A percentile compares a stretch with the other conserved stretches of the same genome.
These are phyloP conservation scores for Cataglyphis rosenhaueri DNA, from an alignment of 2,888 invertebrate genomes.

Conservation along the genomic window DNA sequence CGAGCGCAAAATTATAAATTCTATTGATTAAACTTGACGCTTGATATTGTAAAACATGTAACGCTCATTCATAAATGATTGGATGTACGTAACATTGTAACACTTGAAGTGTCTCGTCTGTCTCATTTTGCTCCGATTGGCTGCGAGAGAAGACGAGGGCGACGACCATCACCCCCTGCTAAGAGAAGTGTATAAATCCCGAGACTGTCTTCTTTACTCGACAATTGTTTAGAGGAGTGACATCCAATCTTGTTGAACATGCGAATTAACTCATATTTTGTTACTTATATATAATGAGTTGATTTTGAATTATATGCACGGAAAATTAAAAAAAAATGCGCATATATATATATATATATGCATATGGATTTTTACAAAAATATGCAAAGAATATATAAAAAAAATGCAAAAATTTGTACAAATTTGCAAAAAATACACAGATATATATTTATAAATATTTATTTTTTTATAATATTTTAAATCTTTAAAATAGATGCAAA, in stretches of 20 bases:
- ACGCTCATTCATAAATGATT: neutral
- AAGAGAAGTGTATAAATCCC: constrained; percentile 60
- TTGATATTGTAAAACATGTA: neutral
- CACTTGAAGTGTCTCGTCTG: neutral
- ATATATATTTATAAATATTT: too few species aligned
- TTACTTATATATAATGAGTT: too few species aligned
- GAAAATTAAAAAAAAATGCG: too few species aligned
- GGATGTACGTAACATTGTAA: neutral
- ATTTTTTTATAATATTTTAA: too few species aligned
- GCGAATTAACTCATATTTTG: neutral
- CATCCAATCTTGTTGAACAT: constrained; percentile 1
- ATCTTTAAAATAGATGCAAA: too few species aligned
- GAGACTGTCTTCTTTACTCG: constrained; percentile 4
- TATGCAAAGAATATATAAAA: too few species aligned
- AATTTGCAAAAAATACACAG: too few species aligned
- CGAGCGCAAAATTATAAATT: neutral
- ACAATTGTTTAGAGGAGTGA: constrained; percentile 29
- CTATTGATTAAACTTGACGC: constrained; percentile 2
- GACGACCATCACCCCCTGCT: constrained; percentile 65
- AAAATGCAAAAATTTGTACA: too few species aligned
- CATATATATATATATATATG: too few species aligned
- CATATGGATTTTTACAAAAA: too few species aligned
- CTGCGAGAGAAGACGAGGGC: constrained; percentile 1
- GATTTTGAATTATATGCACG: too few species aligned
- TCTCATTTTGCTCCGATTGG: constrained; percentile 23